Conservation (phyloP, 1,140 invertebrate species). For the Neuroterus valhalla region DNA sequence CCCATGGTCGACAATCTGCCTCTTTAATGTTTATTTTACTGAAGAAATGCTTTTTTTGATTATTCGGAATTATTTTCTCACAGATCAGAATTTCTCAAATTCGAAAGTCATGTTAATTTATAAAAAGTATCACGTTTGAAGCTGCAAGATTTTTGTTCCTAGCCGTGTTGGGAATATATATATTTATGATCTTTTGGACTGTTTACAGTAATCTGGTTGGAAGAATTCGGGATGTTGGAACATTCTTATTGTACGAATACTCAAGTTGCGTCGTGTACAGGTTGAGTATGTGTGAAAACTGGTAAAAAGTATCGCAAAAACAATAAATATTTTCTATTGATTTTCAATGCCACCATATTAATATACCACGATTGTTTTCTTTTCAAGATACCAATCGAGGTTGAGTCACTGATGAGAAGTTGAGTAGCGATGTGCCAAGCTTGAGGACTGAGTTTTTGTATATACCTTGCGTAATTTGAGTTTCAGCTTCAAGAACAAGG, state of each 20-base stretch:
- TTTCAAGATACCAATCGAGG: conserved; percentile 24
- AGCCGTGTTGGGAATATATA: conserved; percentile 32
- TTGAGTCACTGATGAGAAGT: conserved; percentile 16
- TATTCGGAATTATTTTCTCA: too few relatives aligned
- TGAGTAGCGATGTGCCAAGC: not conserved
- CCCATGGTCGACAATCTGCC: too few relatives aligned
- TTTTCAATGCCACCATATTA: conserved; percentile 26
- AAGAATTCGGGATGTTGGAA: conserved; percentile 34
- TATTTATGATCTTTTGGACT: conserved; percentile 48
- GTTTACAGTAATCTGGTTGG: conserved; percentile 48
- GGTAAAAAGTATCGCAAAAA: conserved; percentile 23
- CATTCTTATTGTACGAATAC: conserved; percentile 39
- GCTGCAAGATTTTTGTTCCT: not conserved
- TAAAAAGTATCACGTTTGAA: not conserved
- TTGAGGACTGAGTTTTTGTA: conserved; percentile 3
- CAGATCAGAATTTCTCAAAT: too few relatives aligned
- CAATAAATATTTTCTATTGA: conserved; percentile 24
- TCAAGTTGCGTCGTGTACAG: conserved; percentile 44
- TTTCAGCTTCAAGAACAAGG: not conserved
- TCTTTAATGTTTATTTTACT: too few relatives aligned
- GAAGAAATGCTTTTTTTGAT: too few relatives aligned
- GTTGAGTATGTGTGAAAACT: conserved; percentile 51
- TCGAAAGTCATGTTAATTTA: not conserved
- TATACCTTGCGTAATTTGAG: not conserved
- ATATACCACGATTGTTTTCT: not conserved